Base-by-base conservation (phyloP, 2,113 vertebrate genomes). In the Edolisoma coerulescens region DNA sequence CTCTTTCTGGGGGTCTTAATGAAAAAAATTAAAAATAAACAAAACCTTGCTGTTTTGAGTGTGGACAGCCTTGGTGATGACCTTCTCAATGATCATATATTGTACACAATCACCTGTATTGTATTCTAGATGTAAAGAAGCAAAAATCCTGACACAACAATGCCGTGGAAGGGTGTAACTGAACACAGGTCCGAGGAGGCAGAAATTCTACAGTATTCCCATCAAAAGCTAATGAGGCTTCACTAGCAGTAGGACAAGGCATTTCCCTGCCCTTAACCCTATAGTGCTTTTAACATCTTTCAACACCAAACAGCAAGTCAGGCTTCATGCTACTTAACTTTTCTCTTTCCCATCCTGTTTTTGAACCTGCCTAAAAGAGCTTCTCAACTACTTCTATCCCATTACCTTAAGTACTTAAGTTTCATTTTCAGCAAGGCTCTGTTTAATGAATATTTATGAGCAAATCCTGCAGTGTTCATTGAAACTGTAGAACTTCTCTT, bases 391-490 rank as follows among this genome's bases (percentile, higher is more conserved):
- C 93, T 97, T 97, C 95, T 92, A 95, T 86, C 95, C 88, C 96
- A 97, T 98, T 98, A 98, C 97, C 92, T 97, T 98, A 97, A 96
- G 93, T 95, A 97, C 95, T 98, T 98, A 98, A 96, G 97, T 98
- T 98, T 98, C 94, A 97, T 97, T 98, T 98, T 97, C 97, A 97
- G 95, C 93, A 97, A 97, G 97, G 90, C 96, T 70, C 80, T 89
- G 44, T 96, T 98, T 97, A 98, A 98, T 98, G 97, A 98, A 98
- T 98, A 98, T 98, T 98, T 98, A 98, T 98, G 94, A 98, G 87
- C 52, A 97, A 95, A 85, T 97, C 97, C 97, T 84, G 94, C 95
- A 95, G 97, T 88, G 96, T 98, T 97, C 96, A 96, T 70, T 97
- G 96, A 93, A 92, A 97, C 94, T 94, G 96, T 77, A 96, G 94